These are phyloP conservation scores for Brachynemurus nebulosus DNA, from an alignment of 2,888 invertebrate species.

Conservation along the genomic window DNA sequence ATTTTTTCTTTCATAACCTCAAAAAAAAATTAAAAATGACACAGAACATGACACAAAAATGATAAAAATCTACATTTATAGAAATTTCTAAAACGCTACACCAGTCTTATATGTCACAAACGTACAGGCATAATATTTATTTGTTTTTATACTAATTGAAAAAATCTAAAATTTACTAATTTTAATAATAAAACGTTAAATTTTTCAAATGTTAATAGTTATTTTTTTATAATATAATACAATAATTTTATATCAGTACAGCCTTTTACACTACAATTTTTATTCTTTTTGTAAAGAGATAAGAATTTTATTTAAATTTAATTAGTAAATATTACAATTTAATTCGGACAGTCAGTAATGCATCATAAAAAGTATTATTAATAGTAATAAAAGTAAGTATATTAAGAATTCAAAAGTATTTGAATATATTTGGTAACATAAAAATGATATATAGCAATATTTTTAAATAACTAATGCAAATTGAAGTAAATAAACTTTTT, in stretches of 20 bases:
- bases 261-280: constrained; percentile 8
- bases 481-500: too few species aligned
- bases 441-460: too few species aligned
- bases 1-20: too few species aligned
- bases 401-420: too few species aligned
- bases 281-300: neutral
- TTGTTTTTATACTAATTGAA: neutral
- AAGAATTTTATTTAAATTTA: neutral
- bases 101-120: constrained; percentile 11
- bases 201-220: neutral
- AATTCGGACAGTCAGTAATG: constrained; percentile 7
- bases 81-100: constrained; percentile 8
- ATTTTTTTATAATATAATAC: neutral
- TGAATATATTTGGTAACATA: too few species aligned
- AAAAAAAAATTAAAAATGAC: neutral
- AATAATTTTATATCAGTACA: constrained; percentile 6
- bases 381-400: too few species aligned
- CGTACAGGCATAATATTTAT: constrained; percentile 8
- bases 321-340: constrained; percentile 2
- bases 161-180: too few species aligned
- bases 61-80: neutral
- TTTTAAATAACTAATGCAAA: too few species aligned
- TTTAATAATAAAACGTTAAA: too few species aligned
- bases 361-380: too few species aligned
- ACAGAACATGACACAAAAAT: neutral